Conservation (phyloP, 1,140 invertebrate species). For the Goniozus legneri region DNA sequence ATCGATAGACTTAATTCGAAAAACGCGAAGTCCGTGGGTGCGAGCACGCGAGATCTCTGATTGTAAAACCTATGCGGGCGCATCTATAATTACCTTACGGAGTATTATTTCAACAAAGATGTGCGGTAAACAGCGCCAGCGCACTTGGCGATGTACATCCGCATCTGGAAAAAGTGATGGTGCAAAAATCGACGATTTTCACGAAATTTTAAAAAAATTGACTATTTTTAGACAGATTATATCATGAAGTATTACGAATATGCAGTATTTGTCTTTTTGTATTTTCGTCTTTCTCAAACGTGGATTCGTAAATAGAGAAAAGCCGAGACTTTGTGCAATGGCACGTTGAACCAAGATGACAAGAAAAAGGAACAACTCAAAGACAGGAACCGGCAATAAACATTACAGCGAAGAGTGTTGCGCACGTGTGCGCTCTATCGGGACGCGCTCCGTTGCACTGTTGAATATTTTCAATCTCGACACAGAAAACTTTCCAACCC, state of each 20-base stretch:
- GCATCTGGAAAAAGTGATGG: no score
- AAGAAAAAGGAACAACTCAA: slow-evolving; percentile 6
- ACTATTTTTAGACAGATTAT: not conserved
- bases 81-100: slow-evolving; percentile 30
- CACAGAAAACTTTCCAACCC: no score
- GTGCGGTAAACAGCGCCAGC: slow-evolving; percentile 31
- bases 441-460: no score
- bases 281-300: no score
- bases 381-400: slow-evolving; percentile 35
- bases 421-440: slow-evolving; percentile 40
- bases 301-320: not conserved
- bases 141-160: no score
- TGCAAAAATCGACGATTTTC: no score
- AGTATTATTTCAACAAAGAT: slow-evolving; percentile 34
- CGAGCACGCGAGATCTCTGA: slow-evolving; percentile 3
- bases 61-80: slow-evolving; percentile 12
- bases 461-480: no score
- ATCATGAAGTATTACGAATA: not conserved
- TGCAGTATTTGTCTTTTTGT: no score
- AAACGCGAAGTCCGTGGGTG: no score
- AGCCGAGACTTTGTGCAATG: slow-evolving; percentile 15
- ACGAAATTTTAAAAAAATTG: not conserved
- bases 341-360: slow-evolving; percentile 7
- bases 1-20: no score
- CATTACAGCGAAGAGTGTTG: slow-evolving; percentile 40